phyloP scores from a whole-genome alignment of 2,797 vertebrate genomes.

The Catostomus latipinnis region DNA sequence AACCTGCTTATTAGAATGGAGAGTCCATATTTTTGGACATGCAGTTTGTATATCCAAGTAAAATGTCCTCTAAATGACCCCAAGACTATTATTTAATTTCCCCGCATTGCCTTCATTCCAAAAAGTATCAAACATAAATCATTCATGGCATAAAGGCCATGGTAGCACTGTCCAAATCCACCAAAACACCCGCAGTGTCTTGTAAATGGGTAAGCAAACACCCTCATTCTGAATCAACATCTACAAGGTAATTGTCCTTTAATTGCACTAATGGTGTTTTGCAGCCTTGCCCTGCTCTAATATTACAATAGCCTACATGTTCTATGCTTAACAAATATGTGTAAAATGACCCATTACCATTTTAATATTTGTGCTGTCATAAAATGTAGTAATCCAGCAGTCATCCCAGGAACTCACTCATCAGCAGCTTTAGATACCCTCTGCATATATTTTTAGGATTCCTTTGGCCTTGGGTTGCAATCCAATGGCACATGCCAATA shows the following conservation, averaged over 20 bases:
- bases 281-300: conserved; percentile 37
- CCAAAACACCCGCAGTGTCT: conserved; percentile 31
- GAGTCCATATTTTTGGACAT: too few species aligned
- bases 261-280: conserved; percentile 33
- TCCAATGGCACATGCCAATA: conserved; percentile 58
- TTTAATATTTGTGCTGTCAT: conserved; percentile 49
- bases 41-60: not conserved
- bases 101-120: not conserved
- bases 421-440: conserved; percentile 43
- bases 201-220: conserved; percentile 13
- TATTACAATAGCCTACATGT: conserved; percentile 50
- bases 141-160: conserved; percentile 41
- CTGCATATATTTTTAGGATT: conserved; percentile 43
- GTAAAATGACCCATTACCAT: conserved; percentile 48
- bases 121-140: conserved; percentile 32
- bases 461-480: conserved; percentile 57
- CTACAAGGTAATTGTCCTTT: conserved; percentile 27
- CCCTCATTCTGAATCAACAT: conserved; percentile 8
- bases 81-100: conserved; percentile 32
- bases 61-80: conserved; percentile 16
- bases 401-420: conserved; percentile 48
- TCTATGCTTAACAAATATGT: conserved; percentile 48
- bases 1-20: too few species aligned
- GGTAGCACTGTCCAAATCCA: conserved; percentile 20
- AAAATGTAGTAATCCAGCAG: conserved; percentile 42